Conservation (phyloP, 2,113 vertebrate genomes). For the Xenopus tropicalis region UCB_Xtro_10.0 CM004447.2:109991001-109991500, state of each 20-base stretch:
- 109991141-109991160: not conserved
- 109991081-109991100: too few species aligned
- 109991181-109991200: conserved; percentile 12
- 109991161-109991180: not conserved
- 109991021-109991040: too few species aligned
- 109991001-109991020: too few species aligned
- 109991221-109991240: conserved; percentile 51
- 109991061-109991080: too few species aligned
- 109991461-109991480: conserved; percentile 66
- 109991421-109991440: conserved; percentile 61
- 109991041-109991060: too few species aligned
- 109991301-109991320: conserved; percentile 50
- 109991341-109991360: conserved; percentile 63
- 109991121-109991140: too few species aligned
- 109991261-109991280: conserved; percentile 47
- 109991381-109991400: conserved; percentile 59
- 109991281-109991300: conserved; percentile 49
- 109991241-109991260: conserved; percentile 33
- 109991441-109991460: conserved; percentile 56
- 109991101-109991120: too few species aligned
- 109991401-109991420: conserved; percentile 74
- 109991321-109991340: conserved; percentile 50
- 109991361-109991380: conserved; percentile 64
- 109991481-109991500: conserved; percentile 61
- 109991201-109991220: conserved; percentile 27